These are phyloP conservation scores for Mormyrus hasselquistii DNA, from an alignment of 2,797 vertebrate species.

Conservation along the genomic window DNA sequence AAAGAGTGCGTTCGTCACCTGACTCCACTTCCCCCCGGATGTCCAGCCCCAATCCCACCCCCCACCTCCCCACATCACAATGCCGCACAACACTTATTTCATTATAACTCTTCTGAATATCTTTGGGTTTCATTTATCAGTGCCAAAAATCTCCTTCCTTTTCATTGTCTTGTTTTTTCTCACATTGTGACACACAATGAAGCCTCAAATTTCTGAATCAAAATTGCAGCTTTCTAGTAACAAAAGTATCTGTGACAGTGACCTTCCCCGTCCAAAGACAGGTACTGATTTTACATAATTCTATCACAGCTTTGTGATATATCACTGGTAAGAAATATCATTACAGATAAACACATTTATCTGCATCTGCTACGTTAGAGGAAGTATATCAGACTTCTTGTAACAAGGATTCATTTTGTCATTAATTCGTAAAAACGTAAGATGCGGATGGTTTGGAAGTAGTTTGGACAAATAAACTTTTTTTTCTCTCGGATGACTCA, in stretches of 20 bases:
- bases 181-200: neutral
- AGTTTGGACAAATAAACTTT: neutral
- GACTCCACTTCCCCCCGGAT: neutral
- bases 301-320: neutral
- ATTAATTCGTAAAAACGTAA: neutral
- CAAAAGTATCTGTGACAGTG: neutral
- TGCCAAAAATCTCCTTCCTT: neutral
- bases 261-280: neutral
- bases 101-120: neutral
- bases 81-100: neutral
- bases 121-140: neutral
- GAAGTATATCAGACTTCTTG: neutral
- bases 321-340: neutral
- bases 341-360: neutral
- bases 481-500: neutral
- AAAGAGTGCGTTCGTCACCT: conserved; percentile 1
- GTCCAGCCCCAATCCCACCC: neutral
- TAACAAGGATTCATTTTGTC: neutral
- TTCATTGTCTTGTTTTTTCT: neutral
- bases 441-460: neutral
- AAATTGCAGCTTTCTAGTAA: conserved; percentile 2
- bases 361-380: neutral
- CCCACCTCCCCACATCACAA: neutral
- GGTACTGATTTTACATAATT: neutral
- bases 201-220: neutral